Conservation (phyloP, 2,888 invertebrate genomes). For the Drosophila nr. perissopoda region DNA sequence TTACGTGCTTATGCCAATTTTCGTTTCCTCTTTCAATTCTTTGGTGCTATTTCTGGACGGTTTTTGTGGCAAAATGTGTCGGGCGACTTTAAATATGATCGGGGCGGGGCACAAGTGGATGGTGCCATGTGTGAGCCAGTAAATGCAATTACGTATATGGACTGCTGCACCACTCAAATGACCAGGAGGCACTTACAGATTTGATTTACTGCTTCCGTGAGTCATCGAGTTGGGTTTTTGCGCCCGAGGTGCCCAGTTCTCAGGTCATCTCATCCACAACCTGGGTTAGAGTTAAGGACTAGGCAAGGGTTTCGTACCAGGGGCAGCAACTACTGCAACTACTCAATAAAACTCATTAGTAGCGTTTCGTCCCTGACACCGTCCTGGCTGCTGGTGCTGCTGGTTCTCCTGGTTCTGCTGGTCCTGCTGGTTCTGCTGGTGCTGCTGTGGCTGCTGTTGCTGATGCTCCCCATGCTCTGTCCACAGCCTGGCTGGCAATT, state of each 20-base stretch:
- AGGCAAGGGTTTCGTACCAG: constrained; percentile 18
- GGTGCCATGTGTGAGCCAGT: constrained; percentile 43
- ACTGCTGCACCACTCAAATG: constrained; percentile 33
- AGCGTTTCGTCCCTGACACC: constrained; percentile 63
- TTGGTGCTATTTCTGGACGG: constrained; percentile 46
- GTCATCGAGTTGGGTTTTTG: constrained; percentile 71
- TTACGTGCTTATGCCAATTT: constrained; percentile 78
- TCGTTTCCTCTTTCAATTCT: constrained; percentile 55
- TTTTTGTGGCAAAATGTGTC: constrained; percentile 16
- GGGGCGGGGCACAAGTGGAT: background rate
- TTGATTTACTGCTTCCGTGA: constrained; percentile 81
- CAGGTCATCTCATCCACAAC: constrained; percentile 1
- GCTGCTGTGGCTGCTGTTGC: constrained; percentile 3
- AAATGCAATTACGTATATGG: constrained; percentile 67
- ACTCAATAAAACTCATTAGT: constrained; percentile 83
- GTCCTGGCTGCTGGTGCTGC: background rate
- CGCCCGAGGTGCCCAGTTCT: constrained; percentile 17
- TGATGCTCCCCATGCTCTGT: constrained; percentile 21
- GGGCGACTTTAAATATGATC: constrained; percentile 9
- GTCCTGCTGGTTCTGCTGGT: background rate
- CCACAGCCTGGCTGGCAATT: constrained; percentile 67
- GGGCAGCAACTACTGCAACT: constrained; percentile 43
- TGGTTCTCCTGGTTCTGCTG: background rate
- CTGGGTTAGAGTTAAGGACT: constrained; percentile 1
- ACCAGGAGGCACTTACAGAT: constrained; percentile 70